Percentiles rank a stretch among this genome's conserved stretches.
Evolutionary conservation across 1,140 invertebrate species (phyloP).

Genomic region (Yoshiicerus persimilis): DNA sequence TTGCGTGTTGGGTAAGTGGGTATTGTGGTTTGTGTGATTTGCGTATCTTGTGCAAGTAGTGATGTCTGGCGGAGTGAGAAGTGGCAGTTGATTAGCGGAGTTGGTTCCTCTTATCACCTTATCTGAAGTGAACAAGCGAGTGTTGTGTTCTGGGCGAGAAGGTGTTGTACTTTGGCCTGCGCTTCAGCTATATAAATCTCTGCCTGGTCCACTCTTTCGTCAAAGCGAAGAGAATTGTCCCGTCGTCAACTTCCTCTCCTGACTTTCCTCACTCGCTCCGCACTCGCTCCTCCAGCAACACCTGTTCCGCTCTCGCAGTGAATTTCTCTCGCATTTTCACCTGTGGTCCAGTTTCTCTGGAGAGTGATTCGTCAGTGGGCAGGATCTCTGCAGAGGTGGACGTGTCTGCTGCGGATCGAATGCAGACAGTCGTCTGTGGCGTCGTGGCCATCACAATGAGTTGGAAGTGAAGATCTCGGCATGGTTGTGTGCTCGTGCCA

Average conservation of each 20-base stretch:
- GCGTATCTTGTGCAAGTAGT: background rate
- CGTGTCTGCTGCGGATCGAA: background rate
- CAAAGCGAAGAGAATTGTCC: conserved; percentile 2
- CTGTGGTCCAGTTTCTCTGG: too few relatives aligned
- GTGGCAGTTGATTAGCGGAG: background rate
- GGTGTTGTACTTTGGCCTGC: conserved; percentile 39
- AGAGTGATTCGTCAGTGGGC: too few relatives aligned
- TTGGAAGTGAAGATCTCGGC: conserved; percentile 72
- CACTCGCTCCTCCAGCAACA: background rate
- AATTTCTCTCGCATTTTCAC: background rate
- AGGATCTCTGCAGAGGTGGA: background rate
- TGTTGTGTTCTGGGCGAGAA: background rate
- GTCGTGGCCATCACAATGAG: conserved; percentile 55
- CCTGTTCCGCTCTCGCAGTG: too few relatives aligned
- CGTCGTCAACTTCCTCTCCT: background rate
- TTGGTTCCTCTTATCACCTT: conserved; percentile 24
- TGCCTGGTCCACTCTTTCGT: background rate
- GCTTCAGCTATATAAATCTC: conserved; percentile 43
- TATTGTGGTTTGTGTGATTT: background rate
- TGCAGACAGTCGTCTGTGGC: background rate
- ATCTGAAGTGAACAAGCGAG: background rate
- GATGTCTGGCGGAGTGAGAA: background rate
- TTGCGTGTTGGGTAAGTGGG: background rate
- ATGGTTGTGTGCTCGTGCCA: conserved; percentile 61
- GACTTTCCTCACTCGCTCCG: background rate